phyloP scores from a whole-genome alignment of 2,797 vertebrate genomes.

The Gymnocypris eckloni region DNA sequence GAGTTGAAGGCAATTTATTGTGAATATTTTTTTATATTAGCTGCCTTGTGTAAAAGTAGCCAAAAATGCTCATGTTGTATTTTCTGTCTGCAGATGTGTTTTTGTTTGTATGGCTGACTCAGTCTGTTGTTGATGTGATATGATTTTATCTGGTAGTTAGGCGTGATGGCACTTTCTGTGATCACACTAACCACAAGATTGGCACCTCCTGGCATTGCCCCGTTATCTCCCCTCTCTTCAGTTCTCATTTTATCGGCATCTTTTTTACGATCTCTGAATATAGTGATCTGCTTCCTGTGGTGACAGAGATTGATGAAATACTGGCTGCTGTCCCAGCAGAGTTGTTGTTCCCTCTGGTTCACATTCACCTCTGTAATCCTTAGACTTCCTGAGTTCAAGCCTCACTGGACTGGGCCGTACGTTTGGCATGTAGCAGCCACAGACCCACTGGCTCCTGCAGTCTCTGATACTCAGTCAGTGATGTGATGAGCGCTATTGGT shows the following conservation, averaged over 20 bases:
- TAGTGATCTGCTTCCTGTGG: constrained; percentile 26
- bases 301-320: constrained; percentile 4
- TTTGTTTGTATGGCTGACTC: constrained; percentile 19
- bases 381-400: constrained; percentile 49
- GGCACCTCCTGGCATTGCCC: constrained; percentile 26
- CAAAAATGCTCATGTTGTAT: not conserved
- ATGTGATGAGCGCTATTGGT: not conserved
- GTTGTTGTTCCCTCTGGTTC: constrained; percentile 26
- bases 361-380: constrained; percentile 36
- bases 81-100: not conserved
- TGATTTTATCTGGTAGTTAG: constrained; percentile 45
- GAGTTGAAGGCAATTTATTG: not conserved
- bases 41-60: not conserved
- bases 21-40: not conserved
- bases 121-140: constrained; percentile 60
- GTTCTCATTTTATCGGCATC: constrained; percentile 18
- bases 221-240: constrained; percentile 13
- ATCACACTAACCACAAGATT: constrained; percentile 49
- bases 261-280: constrained; percentile 4
- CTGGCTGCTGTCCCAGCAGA: constrained; percentile 23
- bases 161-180: constrained; percentile 44
- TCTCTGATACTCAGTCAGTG: not conserved
- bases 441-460: constrained; percentile 1
- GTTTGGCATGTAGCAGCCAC: not conserved
- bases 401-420: not conserved